Conservation (phyloP, 2,113 vertebrate species). For the Mormyrus iriodes region DNA sequence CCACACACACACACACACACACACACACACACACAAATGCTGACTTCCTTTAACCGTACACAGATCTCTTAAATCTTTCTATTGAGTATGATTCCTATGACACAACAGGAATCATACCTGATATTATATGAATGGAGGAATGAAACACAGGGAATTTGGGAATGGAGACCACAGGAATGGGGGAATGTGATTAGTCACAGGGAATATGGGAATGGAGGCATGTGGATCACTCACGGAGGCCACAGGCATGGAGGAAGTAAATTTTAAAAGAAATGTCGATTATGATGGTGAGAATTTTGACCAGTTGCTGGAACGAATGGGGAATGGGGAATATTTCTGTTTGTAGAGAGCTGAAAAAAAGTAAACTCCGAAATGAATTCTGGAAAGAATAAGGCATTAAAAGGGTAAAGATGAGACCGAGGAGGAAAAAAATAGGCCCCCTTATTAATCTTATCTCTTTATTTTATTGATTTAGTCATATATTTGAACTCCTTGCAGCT, state of each 20-base stretch:
- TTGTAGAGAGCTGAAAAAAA: too few relatives aligned
- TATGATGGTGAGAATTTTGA: background rate
- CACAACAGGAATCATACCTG: background rate
- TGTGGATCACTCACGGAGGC: background rate
- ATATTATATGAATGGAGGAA: background rate
- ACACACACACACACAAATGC: too few relatives aligned
- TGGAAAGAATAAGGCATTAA: too few relatives aligned
- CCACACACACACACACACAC: too few relatives aligned
- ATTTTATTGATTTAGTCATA: too few relatives aligned
- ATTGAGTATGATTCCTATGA: background rate
- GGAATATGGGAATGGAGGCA: background rate
- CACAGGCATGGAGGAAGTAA: too few relatives aligned
- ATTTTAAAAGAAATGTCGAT: too few relatives aligned
- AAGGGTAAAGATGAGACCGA: too few relatives aligned
- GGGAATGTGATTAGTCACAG: background rate
- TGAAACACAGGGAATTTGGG: background rate
- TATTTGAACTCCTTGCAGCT: too few relatives aligned
- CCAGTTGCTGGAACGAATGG: background rate
- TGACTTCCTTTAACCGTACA: background rate
- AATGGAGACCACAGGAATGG: background rate
- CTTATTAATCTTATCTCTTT: too few relatives aligned
- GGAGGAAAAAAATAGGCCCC: too few relatives aligned
- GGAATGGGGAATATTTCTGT: background rate
- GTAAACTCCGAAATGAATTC: too few relatives aligned
- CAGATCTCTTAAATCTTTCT: background rate